A percentile compares a stretch with the other conserved stretches of the same genome.
Conservation (phyloP, 1,140 invertebrate species). For the Papilio aristodemus region DNA sequence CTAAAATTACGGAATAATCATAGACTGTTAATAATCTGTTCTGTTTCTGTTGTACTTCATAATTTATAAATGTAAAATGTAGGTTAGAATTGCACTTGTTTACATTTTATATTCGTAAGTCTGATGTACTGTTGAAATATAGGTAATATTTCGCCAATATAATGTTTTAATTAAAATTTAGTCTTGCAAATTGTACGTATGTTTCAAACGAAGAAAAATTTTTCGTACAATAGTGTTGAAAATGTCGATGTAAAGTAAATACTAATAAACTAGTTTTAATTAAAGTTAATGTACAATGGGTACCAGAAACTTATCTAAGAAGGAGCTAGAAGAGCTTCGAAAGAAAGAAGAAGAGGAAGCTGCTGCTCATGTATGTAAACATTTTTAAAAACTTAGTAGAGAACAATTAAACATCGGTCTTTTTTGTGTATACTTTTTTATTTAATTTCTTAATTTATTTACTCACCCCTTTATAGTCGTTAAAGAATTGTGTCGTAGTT, state of each 20-base stretch:
- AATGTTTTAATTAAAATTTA: neutral
- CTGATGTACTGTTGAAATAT: neutral
- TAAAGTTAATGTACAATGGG: conserved; percentile 87
- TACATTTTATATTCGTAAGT: neutral
- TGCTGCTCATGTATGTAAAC: conserved; percentile 83
- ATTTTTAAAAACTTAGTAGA: neutral
- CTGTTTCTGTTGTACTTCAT: too few species aligned
- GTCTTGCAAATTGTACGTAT: neutral
- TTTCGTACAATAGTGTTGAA: too few species aligned
- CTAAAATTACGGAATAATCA: too few species aligned
- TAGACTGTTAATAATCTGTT: too few species aligned
- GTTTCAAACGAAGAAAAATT: neutral
- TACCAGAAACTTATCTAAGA: conserved; percentile 89
- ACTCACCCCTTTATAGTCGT: too few species aligned
- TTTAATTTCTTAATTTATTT: neutral
- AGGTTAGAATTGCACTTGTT: conserved; percentile 2
- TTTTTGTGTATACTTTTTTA: neutral
- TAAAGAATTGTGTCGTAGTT: too few species aligned
- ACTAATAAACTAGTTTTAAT: too few species aligned
- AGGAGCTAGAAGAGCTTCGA: conserved; percentile 91
- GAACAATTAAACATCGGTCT: neutral
- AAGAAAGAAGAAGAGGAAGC: conserved; percentile 95
- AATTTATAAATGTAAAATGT: neutral
- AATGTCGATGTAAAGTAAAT: too few species aligned
- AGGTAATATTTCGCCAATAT: neutral